Evolutionary conservation across 2,797 vertebrate species (phyloP), one percentile per base, ranked within the genome.

Genomic region (Oryzias sinensis): DNA sequence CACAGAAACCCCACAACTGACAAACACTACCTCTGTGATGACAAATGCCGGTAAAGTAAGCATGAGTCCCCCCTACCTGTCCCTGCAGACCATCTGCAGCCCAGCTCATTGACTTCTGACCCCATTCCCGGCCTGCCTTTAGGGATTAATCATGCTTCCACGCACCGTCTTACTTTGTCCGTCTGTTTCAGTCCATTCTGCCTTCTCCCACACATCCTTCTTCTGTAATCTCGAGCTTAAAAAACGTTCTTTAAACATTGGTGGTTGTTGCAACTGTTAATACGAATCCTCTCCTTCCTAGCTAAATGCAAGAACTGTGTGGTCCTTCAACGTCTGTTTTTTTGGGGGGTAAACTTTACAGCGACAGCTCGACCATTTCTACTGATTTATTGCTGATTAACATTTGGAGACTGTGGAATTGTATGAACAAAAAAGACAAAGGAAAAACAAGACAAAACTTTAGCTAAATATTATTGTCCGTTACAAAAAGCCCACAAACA

Each of bases 131-230:
- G 56, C 22, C 80, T 65, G 86, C 84, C 88, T 90, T 75, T 43
- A 50, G 91, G 91, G 92, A 92, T 94, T 94, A 94, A 93, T 93
- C 92, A 93, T 76, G 84, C 87, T 87, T 89, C 92, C 86, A 74
- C 91, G 87, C 83, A 54, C 56, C 70, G 75, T 72, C 70, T 79
- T 56, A 45, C 25, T 68, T 40, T 68, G 58, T 73, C 65, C 7
- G 50, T 56, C 72, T 65, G 65, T 70, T 68, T 67, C 33, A 27
- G 27, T 27, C 33, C 43, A 43, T 29, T 44, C 16, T 44, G 71
- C 55, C 48, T 43, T 56, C 75, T 69, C 81, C 73, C 59, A 72
- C 68, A 59, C 41, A 49, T 65, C 59, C 29, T 59, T 62, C 72
- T 69, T 66, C 48, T 5, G 27, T 45, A 49, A 56, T 67, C 67